Evolutionary conservation across 2,113 vertebrate genomes (phyloP).

Genomic region (Centropristis striata): DNA sequence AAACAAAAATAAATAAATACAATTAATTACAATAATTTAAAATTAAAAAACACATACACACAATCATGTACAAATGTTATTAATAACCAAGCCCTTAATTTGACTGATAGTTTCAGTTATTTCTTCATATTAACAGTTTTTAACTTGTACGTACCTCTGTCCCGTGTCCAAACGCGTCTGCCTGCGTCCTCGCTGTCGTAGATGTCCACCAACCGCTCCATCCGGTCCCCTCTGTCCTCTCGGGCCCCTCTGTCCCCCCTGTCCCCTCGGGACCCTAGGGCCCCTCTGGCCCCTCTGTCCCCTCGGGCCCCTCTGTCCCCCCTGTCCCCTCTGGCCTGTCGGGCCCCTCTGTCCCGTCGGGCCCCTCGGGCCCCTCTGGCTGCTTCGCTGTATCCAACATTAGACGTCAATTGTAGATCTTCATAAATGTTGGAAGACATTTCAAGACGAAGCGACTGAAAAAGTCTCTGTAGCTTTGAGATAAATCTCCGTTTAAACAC

Average conservation of each 20-base stretch:
- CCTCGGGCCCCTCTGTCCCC: too few relatives aligned
- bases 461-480: too few relatives aligned
- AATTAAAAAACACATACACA: too few relatives aligned
- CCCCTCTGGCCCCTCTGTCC: accelerated
- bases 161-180: accelerated
- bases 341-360: accelerated
- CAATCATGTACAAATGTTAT: not conserved
- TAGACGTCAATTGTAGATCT: not conserved
- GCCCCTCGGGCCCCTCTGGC: too few relatives aligned
- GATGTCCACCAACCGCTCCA: slow-evolving; percentile 48
- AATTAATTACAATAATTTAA: too few relatives aligned
- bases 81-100: not conserved
- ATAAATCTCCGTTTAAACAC: too few relatives aligned
- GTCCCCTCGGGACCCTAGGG: accelerated
- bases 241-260: accelerated
- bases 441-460: not conserved
- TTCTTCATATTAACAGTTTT: not conserved
- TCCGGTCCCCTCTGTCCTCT: accelerated
- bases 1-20: too few relatives aligned
- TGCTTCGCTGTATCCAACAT: not conserved
- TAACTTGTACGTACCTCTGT: not conserved
- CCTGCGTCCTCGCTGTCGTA: not conserved
- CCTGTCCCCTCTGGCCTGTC: too few relatives aligned
- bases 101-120: not conserved
- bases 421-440: slow-evolving; percentile 57